These are phyloP conservation scores for Leptopterna dolabrata DNA, from an alignment of 2,888 invertebrate species.

Conservation along the genomic window DNA sequence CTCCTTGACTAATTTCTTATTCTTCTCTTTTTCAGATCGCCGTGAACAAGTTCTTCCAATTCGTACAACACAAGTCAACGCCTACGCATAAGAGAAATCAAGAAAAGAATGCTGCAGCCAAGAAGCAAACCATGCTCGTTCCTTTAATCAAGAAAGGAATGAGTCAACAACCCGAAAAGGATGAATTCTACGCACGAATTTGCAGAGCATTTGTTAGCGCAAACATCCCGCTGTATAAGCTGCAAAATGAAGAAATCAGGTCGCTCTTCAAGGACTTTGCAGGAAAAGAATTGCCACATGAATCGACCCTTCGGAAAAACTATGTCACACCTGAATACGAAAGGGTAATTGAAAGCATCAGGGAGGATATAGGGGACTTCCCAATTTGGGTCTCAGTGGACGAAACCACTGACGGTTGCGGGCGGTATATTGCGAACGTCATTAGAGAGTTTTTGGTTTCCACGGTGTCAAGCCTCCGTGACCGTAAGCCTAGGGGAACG, in stretches of 20 bases:
- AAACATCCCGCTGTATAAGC: constrained; percentile 35
- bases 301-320: constrained; percentile 54
- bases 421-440: constrained; percentile 26
- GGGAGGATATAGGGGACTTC: constrained; percentile 41
- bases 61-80: constrained; percentile 11
- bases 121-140: neutral
- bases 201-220: constrained; percentile 18
- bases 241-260: constrained; percentile 31
- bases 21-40: constrained; percentile 14
- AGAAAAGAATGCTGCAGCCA: neutral
- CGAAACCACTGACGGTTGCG: constrained; percentile 43
- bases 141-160: neutral
- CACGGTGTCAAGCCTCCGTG: no score
- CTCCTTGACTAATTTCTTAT: neutral
- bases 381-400: constrained; percentile 53
- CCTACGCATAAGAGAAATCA: neutral
- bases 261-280: constrained; percentile 33
- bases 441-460: no score
- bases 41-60: constrained; percentile 10
- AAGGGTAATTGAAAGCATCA: constrained; percentile 26
- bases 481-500: no score
- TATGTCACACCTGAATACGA: neutral
- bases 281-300: constrained; percentile 23
- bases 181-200: neutral
- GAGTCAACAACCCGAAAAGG: neutral